Evolutionary conservation across 1,140 invertebrate genomes (phyloP), one percentile per base, ranked within the genome.

Genomic region (Vanessa atalanta): DNA sequence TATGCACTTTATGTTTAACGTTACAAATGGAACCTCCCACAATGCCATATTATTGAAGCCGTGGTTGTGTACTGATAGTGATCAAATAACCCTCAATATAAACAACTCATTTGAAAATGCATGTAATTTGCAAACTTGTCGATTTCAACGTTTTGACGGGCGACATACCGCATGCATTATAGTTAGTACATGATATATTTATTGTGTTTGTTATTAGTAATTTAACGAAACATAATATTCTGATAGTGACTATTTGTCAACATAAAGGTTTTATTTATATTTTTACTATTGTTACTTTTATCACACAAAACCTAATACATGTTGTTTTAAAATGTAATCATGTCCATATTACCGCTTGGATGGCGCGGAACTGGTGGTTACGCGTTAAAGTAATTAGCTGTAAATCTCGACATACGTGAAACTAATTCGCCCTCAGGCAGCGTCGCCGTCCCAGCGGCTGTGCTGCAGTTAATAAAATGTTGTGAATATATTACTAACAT

Each of bases 1-100:
- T 73, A 77, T 78, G 76, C 78, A 82, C 76, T 83, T 76, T 73
- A 61, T 78, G 74, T 78, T 79, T 79, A 73, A 82, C 79, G 74
- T 83, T 81, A 83, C 82, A 81, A 84, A 83, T 83, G 73, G 77
- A 80, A 83, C 84, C 86, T 83, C 85, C 85, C 83, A 87, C 83
- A 77, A 73, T 53, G 78, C 70, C 75, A 77, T 76, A 79, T 80
- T 80, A 82, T 79, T 79, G 75, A 72, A 81, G 61, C 73, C 70
- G 31, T 23, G 81, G 61, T 80, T 69, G 77, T 80, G 73, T 80
- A 77, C 51, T 65, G 82, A 86, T 83, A 80, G 66, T 50, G 63
- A 87, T 85, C 80, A 63, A 75, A 69, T 75, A 55, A 47, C 43
- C 67, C 57, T 20, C 50, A 71, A 68, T 64, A 74, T 74, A 74